These are phyloP conservation scores for Thamnophis sirtalis DNA, from an alignment of 2,113 vertebrate species.

Conservation along the genomic window DNA sequence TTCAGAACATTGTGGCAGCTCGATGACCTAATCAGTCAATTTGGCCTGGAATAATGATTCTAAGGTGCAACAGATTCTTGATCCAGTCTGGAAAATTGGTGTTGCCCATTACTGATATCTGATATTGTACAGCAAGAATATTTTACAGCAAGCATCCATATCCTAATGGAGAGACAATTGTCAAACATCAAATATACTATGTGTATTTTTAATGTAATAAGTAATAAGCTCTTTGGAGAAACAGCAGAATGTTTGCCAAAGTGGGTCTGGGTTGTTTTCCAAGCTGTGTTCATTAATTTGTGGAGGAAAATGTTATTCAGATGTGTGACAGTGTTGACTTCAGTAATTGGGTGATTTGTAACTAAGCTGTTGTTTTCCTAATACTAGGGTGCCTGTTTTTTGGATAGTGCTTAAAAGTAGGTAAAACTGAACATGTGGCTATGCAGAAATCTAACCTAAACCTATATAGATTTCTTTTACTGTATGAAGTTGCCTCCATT, in stretches of 20 bases:
- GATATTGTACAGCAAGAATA: not conserved
- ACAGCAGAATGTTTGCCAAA: slow-evolving; percentile 25
- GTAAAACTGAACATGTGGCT: not conserved
- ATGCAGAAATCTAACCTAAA: not conserved
- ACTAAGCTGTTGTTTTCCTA: not conserved
- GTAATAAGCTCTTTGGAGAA: slow-evolving; percentile 11
- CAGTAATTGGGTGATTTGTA: slow-evolving; percentile 15
- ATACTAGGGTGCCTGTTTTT: not conserved
- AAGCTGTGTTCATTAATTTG: slow-evolving; percentile 10
- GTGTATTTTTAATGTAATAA: not conserved
- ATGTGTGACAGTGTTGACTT: not conserved
- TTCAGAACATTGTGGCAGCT: not conserved
- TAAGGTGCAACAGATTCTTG: not conserved
- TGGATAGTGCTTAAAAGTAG: not conserved
- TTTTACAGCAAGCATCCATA: not conserved
- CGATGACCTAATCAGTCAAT: not conserved
- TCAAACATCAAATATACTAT: slow-evolving; percentile 11
- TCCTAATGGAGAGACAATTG: not conserved
- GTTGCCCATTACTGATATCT: not conserved
- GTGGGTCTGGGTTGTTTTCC: slow-evolving; percentile 36
- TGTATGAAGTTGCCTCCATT: not conserved
- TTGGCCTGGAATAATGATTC: not conserved
- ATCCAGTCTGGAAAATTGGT: not conserved
- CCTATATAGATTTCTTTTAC: not conserved
- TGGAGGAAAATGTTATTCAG: not conserved